These are phyloP conservation scores for Trochalopteron elliotii DNA, from an alignment of 2,113 vertebrate genomes.

Conservation along the genomic window DNA sequence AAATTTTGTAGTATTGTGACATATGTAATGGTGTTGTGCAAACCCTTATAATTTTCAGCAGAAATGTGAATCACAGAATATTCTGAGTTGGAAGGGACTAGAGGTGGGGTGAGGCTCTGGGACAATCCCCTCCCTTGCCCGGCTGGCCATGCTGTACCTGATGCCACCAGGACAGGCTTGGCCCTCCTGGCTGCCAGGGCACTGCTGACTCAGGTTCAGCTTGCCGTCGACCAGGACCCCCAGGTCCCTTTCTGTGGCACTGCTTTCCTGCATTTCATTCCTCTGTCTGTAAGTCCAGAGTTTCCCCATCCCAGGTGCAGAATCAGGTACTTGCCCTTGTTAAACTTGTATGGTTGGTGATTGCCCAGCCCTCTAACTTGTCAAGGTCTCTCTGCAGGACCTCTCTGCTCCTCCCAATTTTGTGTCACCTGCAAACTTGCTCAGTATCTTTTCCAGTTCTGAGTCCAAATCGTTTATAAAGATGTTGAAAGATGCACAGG, in stretches of 20 bases:
- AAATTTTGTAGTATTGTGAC: not conserved
- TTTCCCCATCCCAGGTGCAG: not conserved
- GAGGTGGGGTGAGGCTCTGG: rapidly evolving
- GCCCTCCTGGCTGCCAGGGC: not conserved
- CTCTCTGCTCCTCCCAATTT: not conserved
- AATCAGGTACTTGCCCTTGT: rapidly evolving
- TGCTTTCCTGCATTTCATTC: not conserved
- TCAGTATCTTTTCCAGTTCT: not conserved
- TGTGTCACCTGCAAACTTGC: not conserved
- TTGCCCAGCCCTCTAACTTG: not conserved
- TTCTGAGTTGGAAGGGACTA: not conserved
- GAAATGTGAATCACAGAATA: not conserved
- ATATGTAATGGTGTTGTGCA: not conserved
- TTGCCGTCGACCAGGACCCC: rapidly evolving
- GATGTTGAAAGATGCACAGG: not conserved
- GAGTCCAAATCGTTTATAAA: not conserved
- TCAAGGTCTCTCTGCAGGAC: not conserved
- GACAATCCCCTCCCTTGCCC: not conserved
- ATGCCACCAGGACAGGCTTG: rapidly evolving
- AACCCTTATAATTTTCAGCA: not conserved
- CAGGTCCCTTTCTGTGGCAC: not conserved
- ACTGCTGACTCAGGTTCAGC: rapidly evolving
- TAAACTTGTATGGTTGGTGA: not conserved
- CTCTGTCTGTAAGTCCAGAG: not conserved
- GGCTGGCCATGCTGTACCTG: rapidly evolving